Base-by-base conservation (phyloP, 2,888 invertebrate species). In the Oligia fasciuncula region DNA sequence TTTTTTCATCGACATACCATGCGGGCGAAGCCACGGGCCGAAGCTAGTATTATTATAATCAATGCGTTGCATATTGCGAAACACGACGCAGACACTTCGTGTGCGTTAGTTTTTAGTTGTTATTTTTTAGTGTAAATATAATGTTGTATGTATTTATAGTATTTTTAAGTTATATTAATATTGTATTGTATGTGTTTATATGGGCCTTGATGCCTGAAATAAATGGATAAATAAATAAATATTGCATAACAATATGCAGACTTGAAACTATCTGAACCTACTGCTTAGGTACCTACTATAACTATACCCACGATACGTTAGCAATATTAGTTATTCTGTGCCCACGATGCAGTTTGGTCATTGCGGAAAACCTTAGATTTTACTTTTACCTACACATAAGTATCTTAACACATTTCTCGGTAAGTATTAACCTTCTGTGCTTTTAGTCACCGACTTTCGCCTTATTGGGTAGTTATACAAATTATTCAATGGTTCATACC, bases 301-400 rank as follows among this genome's bases (percentile, higher is more conserved):
- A 43, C 43, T 43, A 43, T 40, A 40, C 40, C 40, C 40, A 6
- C 40, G 40, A 75, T 75, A 57, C 40, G 54, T 81, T 67, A 62
- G 23, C 23, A 40, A 4, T 40, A 40, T 40, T 40, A 40, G 40
- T 40, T 40, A 40, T 40, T 40, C 5, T 40, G 40, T 5, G 40
- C 43, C 46, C n/a, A 57, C 67, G 70, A 67, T 66, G 66, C 66
- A 75, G 35, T 29, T 73, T 46, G 13, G 54, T 71, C 40, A 23
- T 70, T 60, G 60, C 60, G 71, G 82, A 62, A 81, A 81, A 67
- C 29, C n/a, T 67, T 63, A 9, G 23, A 70, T 65, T 46, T 63
- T 43, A 76, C 46, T 43, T 43, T 43, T n/a, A 57, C 57, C 57
- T 74, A 40, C 23, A 62, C 17, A 11, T 54, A 40, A 4, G 3